Base-by-base conservation (phyloP, 2,888 invertebrate genomes). In the Epistrophe eligans region DNA sequence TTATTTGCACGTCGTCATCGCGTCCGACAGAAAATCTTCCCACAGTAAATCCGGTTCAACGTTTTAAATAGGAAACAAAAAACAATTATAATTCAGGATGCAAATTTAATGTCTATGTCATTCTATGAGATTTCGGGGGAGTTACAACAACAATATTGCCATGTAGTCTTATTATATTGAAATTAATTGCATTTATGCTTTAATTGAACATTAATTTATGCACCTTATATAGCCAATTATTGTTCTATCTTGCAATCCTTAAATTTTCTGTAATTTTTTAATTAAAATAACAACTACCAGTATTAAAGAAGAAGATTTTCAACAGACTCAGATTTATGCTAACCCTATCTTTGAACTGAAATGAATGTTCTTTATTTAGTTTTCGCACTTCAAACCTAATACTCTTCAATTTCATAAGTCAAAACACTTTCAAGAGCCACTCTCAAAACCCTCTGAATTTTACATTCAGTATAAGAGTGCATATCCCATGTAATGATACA, bases 361-460 rank as follows among this genome's bases (percentile, higher is more conserved):
- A 40, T n/a, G 24, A 40, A 43, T 17, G 17, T 43, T 40, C 19
- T 62, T 40, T 62, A 38, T 62, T 64, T 10, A 64, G 7, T 48
- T n/a, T 32, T 64, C 11, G 1, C n/a, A 45, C 64, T 45, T 45
- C 28, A n/a, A 19, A 10, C 0, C 32, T n/a, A 24, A n/a, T 24
- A 1, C 45, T 28, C 64, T 62, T 64, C 28, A 64, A 45, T 64
- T 45, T 64, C 43, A 64, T 48, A 43, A 45, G n/a, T 28, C 28
- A 64, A 45, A 32, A 17, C 64, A 45, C 45, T 45, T 45, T 48
- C 2, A 64, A 64, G 64, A 45, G 28, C 45, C 24, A 24, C 24
- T 24, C 64, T 45, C n/a, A 17, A 45, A 45, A 4, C 45, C 45
- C 7, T 45, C 4, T 24, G 7, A 3, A 24, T 17, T 62, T 40